Percentiles rank a stretch among this genome's conserved stretches.
phyloP scores from a whole-genome alignment of 1,140 invertebrate species.

The Cotesia typhae region DNA sequence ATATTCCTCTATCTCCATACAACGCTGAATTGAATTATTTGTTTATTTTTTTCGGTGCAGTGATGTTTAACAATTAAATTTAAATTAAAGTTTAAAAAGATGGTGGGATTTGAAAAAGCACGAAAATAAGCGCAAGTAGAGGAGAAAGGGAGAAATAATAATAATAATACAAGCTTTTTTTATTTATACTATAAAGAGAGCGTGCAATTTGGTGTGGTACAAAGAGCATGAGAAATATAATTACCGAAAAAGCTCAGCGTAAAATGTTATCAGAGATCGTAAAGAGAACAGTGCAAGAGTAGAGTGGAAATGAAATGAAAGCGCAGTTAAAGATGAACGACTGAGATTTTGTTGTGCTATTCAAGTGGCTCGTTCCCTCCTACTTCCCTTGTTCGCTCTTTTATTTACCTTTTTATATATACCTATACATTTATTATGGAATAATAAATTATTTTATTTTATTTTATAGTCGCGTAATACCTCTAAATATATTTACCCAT shows the following conservation, averaged over 20 bases:
- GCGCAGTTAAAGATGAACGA: slow-evolving; percentile 16
- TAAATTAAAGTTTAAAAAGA: too few species aligned
- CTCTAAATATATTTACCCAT: too few species aligned
- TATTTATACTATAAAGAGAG: slow-evolving; percentile 2
- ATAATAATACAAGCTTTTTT: neutral
- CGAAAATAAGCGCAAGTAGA: too few species aligned
- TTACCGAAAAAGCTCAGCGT: slow-evolving; percentile 22
- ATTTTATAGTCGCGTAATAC: too few species aligned
- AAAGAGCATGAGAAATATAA: slow-evolving; percentile 20
- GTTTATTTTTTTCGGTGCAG: too few species aligned
- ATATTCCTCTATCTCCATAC: too few species aligned
- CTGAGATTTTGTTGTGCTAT: slow-evolving; percentile 14
- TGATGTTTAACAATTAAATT: too few species aligned
- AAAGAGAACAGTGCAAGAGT: slow-evolving; percentile 10
- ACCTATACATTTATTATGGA: neutral
- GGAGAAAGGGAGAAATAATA: slow-evolving; percentile 4
- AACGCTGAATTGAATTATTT: too few species aligned
- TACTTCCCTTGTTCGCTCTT: slow-evolving; percentile 1
- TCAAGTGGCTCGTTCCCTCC: slow-evolving; percentile 2
- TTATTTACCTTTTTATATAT: neutral
- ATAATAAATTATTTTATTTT: too few species aligned
- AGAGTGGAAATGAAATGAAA: slow-evolving; percentile 17
- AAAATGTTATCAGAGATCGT: slow-evolving; percentile 23
- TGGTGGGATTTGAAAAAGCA: too few species aligned
- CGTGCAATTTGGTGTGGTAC: neutral